These are phyloP conservation scores for Podocnemis expansa DNA, from an alignment of 2,113 vertebrate species.

Conservation along the genomic window DNA sequence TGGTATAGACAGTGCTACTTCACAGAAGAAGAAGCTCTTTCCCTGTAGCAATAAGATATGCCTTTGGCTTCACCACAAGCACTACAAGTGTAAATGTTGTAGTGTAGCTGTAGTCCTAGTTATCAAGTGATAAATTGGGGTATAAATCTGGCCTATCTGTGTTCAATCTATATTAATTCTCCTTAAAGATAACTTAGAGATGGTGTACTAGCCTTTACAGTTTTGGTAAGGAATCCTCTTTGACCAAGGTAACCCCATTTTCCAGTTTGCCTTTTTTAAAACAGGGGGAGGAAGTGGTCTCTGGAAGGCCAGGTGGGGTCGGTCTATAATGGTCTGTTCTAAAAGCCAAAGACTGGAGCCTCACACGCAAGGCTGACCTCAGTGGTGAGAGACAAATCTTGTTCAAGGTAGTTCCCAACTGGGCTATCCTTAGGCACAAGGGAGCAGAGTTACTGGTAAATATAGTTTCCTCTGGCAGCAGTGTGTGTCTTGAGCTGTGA, in stretches of 20 bases:
- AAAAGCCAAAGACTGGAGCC: neutral
- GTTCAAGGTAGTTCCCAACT: neutral
- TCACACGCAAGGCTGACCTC: neutral
- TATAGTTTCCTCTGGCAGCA: neutral
- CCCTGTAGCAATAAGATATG: too few relatives aligned
- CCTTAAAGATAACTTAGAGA: neutral
- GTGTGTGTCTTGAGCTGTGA: rapidly evolving
- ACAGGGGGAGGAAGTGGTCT: neutral
- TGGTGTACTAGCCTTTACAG: neutral
- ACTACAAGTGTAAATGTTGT: neutral
- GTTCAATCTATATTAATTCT: neutral
- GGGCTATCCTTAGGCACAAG: neutral
- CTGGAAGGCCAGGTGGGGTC: neutral
- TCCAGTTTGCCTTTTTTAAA: neutral
- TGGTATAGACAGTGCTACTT: neutral
- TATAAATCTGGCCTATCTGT: neutral
- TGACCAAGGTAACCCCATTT: neutral
- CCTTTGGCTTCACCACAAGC: neutral
- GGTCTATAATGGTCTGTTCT: neutral
- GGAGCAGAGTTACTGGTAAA: neutral
- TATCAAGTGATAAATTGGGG: neutral
- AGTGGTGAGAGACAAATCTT: neutral
- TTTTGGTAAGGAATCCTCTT: neutral
- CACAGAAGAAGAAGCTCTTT: too few relatives aligned
- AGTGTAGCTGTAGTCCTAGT: neutral